Evolutionary conservation across 2,113 vertebrate species (phyloP).

Genomic region (Oncorhynchus gorbuscha): DNA sequence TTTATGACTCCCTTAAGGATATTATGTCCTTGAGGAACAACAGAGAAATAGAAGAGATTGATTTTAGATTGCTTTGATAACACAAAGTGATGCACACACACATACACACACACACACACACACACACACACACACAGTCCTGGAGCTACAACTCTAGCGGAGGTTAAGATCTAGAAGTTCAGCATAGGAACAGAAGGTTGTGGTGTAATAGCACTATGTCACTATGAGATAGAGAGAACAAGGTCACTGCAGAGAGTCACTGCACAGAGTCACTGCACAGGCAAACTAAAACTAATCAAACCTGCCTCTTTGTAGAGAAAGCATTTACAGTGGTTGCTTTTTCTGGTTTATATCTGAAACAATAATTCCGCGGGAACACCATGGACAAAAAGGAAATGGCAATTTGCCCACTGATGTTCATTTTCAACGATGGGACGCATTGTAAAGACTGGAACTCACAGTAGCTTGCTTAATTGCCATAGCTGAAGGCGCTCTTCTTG

Average conservation of each 20-base stretch:
- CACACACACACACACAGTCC: conserved; percentile 9
- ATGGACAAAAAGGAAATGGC: conserved; percentile 9
- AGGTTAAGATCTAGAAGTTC: conserved; percentile 21
- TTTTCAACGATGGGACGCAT: background rate
- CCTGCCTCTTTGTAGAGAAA: background rate
- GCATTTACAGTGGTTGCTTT: background rate
- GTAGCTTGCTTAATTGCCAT: conserved; percentile 25
- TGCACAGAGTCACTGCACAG: background rate
- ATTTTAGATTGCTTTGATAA: conserved; percentile 43
- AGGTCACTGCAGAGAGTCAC: conserved; percentile 2
- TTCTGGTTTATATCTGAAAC: background rate
- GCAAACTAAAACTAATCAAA: conserved; percentile 1
- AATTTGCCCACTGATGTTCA: conserved; percentile 11
- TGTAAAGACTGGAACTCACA: background rate
- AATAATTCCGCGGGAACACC: no score
- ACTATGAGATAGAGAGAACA: background rate
- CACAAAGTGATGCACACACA: conserved; percentile 2
- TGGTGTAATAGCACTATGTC: conserved; percentile 17
- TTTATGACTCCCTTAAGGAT: conserved; percentile 3
- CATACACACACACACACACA: conserved; percentile 5
- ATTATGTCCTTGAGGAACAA: conserved; percentile 26
- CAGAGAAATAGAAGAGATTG: conserved; percentile 30
- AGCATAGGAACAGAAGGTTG: conserved; percentile 22
- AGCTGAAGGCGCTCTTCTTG: background rate
- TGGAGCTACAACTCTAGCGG: background rate